These are phyloP conservation scores for Pogonomyrmex californicus DNA, from an alignment of 1,140 invertebrate genomes.

Conservation along the genomic window DNA sequence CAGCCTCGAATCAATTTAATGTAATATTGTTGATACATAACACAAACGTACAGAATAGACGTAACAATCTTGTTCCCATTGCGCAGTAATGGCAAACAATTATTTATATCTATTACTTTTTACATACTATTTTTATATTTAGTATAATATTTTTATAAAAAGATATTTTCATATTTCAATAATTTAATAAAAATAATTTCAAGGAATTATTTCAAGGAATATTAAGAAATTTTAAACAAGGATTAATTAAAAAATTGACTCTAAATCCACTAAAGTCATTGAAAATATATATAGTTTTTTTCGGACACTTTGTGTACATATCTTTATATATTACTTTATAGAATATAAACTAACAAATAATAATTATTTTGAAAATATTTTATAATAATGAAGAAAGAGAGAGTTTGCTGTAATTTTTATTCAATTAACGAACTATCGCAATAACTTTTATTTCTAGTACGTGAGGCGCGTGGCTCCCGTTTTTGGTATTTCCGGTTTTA, in stretches of 20 bases:
- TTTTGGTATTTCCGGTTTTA: conserved; percentile 77
- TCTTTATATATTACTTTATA: not conserved
- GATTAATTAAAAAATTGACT: not conserved
- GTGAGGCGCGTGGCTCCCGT: conserved; percentile 78
- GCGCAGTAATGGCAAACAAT: not conserved
- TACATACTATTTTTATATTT: not conserved
- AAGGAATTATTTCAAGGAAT: not conserved
- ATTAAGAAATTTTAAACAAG: not conserved
- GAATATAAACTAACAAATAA: conserved; percentile 15
- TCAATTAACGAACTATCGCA: not conserved
- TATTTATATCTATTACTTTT: conserved; percentile 6
- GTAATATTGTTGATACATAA: conserved; percentile 21
- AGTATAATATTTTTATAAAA: not conserved
- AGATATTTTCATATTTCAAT: not conserved
- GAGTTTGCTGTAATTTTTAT: conserved; percentile 4
- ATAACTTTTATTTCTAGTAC: conserved; percentile 54
- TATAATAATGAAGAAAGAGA: not conserved
- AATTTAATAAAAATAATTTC: not conserved
- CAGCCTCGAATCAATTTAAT: not conserved
- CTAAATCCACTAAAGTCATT: not conserved
- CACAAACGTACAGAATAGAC: not conserved
- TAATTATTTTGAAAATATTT: not conserved
- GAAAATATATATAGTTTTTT: not conserved
- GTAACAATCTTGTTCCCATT: not conserved
- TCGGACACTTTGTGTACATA: not conserved